Base-by-base conservation (phyloP, 2,888 invertebrate species). In the Cetonia aurata region DNA sequence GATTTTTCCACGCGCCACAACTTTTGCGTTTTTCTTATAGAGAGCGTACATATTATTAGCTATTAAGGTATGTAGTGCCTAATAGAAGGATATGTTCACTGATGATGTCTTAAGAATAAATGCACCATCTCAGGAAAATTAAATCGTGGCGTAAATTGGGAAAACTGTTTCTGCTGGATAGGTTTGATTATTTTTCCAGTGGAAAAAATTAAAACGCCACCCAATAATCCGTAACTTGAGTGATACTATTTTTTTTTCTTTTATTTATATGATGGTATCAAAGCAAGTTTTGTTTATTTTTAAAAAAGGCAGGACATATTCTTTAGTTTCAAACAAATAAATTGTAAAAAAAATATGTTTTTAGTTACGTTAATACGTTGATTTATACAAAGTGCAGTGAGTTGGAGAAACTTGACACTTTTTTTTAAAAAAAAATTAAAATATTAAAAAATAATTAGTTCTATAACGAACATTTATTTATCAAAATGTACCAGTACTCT, bases 401-500 rank as follows among this genome's bases (percentile, higher is more conserved):
- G 33, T 65, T 65, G 37, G 25, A 52, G 31, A 37, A 52, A 62
- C 50, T 55, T 52, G 44, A 56, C 53, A 55, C 48, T 60, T 68
- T 52, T 57, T 42, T 50, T 37, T 57, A 55, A 67, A 25, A 25
- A 25, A 67, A 55, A 71, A 67, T 46, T 57, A 48, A 52, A 67
- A 57, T 50, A 57, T 42, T 48, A 48, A 15, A 52, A 50, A 69
- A n/a, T n/a, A 25, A 67, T 3, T 57, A 67, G 71, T 71, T 71
- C 67, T 67, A 17, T 55, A 37, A 42, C 42, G 59, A 71, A 71
- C 66, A 67, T 71, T 65, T 69, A 71, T 71, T 71, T 71, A 69
- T 71, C 46, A 68, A 71, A 57, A 57, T 56, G 48, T 56, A 65
- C 56, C 60, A 70, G 77, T 77, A 76, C 77, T 77, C 77, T 77